Evolutionary conservation across 2,888 invertebrate species (phyloP), one percentile per base, ranked within the genome.

Genomic region (Maniola hyperantus): DNA sequence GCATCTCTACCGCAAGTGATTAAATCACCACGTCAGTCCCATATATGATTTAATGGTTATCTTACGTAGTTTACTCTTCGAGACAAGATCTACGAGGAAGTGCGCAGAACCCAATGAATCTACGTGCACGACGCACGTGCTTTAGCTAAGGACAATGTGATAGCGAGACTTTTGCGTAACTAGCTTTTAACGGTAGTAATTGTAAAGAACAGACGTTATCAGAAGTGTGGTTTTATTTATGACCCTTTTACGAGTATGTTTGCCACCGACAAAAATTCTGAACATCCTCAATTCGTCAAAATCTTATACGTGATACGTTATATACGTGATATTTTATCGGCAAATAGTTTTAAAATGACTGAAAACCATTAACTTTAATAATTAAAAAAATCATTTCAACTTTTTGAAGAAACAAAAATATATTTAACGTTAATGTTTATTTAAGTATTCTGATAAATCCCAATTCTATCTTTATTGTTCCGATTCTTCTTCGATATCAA

Each of bases 1-100:
- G 69, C 65, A 64, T 62, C 65, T 66, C 39, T 42, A 67, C 66
- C 69, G 60, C 66, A 66, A 69, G 65, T 71, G 72, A 75, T 75
- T 73, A 73, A 71, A 75, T 74, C 72, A 71, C 67, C 61, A 71
- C 67, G 83, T 84, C 83, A 80, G 82, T 79, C 79, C 79, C 84
- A 84, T 84, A 85, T 77, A 81, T 87, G 86, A 87, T 85, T 85
- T 86, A 88, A 78, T 82, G 79, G 78, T 83, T 85, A 85, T 84
- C 85, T 85, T 83, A 80, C 78, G 79, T 85, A 79, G 83, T 88
- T 88, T 88, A 88, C 85, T 81, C 79, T 74, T 76, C 71, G 71
- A 75, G 87, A 87, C 86, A 87, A 83, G 77, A 77, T 81, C 78
- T 77, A 79, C 80, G 76, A 80, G 83, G 83, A 83, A 83, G 78